Conservation (phyloP, 2,797 vertebrate species). For the Lophura swinhoii region DNA sequence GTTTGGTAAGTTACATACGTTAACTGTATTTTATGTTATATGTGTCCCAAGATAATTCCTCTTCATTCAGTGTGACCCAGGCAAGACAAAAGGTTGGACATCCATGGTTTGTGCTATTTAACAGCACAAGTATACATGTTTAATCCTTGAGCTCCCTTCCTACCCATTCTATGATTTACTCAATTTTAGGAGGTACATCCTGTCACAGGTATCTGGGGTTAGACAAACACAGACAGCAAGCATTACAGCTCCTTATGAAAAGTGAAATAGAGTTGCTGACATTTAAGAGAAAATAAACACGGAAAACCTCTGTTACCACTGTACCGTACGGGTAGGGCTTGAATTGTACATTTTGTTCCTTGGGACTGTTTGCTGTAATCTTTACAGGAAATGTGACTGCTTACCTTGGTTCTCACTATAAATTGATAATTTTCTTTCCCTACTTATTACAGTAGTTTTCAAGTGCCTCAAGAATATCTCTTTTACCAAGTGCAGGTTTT, state of each 20-base stretch:
- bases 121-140: neutral
- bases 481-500: neutral
- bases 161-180: too few species aligned
- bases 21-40: too few species aligned
- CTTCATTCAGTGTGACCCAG: too few species aligned
- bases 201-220: neutral
- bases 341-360: neutral
- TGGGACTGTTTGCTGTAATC: neutral
- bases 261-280: rapidly evolving
- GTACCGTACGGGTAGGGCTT: neutral
- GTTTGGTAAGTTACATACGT: too few species aligned
- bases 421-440: neutral
- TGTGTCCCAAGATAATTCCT: too few species aligned
- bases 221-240: neutral
- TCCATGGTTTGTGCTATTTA: neutral
- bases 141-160: neutral
- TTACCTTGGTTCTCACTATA: neutral
- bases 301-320: neutral
- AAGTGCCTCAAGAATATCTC: neutral
- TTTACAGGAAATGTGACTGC: neutral
- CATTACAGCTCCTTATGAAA: neutral
- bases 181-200: neutral
- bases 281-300: neutral
- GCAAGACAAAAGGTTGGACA: too few species aligned
- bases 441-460: neutral